Evolutionary conservation across 1,140 invertebrate species (phyloP).

Genomic region (Dermatophagoides farinae): DNA sequence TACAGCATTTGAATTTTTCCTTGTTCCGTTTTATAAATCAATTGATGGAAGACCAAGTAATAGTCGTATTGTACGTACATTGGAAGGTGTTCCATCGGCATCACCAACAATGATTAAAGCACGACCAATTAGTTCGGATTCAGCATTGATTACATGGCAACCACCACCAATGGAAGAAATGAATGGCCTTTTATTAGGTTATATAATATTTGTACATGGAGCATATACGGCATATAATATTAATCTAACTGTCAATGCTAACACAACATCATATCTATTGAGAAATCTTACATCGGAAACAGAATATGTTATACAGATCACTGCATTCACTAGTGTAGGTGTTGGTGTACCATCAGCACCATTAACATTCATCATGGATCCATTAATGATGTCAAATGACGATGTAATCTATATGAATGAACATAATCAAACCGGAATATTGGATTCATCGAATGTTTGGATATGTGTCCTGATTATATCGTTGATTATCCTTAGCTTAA

Average conservation of each 20-base stretch:
- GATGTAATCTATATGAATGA: background rate
- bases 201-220: slow-evolving; percentile 40
- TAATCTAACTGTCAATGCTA: slow-evolving; percentile 47
- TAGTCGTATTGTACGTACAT: slow-evolving; percentile 27
- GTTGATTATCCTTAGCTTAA: slow-evolving; percentile 1
- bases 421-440: background rate
- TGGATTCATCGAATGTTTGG: slow-evolving; percentile 7
- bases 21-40: slow-evolving; percentile 64
- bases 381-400: slow-evolving; percentile 1
- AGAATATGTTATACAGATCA: slow-evolving; percentile 47
- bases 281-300: slow-evolving; percentile 46
- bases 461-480: slow-evolving; percentile 1
- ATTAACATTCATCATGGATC: slow-evolving; percentile 18
- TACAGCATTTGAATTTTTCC: slow-evolving; percentile 64
- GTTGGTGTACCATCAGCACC: slow-evolving; percentile 41
- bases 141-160: slow-evolving; percentile 53
- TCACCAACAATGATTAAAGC: slow-evolving; percentile 25
- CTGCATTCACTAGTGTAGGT: slow-evolving; percentile 45
- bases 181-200: slow-evolving; percentile 59
- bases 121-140: slow-evolving; percentile 58
- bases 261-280: slow-evolving; percentile 43
- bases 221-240: slow-evolving; percentile 39
- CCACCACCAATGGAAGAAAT: slow-evolving; percentile 51
- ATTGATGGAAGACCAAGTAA: slow-evolving; percentile 54
- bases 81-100: slow-evolving; percentile 23